Conservation (phyloP, 1,140 invertebrate genomes). For the Caenorhabditis brenneri region DNA sequence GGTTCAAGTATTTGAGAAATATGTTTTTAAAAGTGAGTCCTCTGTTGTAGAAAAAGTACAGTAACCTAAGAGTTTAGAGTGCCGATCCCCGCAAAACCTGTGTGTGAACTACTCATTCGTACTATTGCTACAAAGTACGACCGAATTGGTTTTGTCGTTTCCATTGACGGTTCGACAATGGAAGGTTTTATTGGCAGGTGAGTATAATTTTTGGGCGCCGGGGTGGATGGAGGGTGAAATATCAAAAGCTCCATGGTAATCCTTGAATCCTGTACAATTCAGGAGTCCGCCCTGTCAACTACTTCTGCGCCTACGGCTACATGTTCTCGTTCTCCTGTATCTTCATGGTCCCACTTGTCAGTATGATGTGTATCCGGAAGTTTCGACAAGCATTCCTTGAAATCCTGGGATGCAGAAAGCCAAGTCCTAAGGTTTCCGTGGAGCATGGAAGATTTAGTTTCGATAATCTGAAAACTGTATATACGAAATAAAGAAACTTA, state of each 20-base stretch:
- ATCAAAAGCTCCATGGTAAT: background rate
- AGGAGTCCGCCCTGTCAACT: background rate
- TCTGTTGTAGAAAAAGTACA: no score
- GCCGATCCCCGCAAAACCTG: background rate
- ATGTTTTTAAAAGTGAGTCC: background rate
- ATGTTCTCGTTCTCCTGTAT: slow-evolving; percentile 33
- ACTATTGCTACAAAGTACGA: background rate
- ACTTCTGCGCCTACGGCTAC: slow-evolving; percentile 17
- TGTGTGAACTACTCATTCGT: background rate
- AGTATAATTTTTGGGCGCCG: no score
- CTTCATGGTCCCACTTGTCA: background rate
- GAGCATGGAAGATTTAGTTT: background rate
- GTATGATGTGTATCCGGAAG: background rate
- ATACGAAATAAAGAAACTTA: background rate
- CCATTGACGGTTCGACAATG: slow-evolving; percentile 16
- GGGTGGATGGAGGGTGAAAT: background rate
- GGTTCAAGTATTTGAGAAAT: background rate
- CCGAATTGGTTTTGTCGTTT: background rate
- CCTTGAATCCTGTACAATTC: background rate
- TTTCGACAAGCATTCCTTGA: background rate
- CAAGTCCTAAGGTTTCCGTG: background rate
- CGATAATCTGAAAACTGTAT: background rate
- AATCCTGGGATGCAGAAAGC: background rate
- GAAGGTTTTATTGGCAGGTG: background rate
- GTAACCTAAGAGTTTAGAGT: background rate